Evolutionary conservation across 2,797 vertebrate genomes (phyloP).

Genomic region (Rachycentron canadum): DNA sequence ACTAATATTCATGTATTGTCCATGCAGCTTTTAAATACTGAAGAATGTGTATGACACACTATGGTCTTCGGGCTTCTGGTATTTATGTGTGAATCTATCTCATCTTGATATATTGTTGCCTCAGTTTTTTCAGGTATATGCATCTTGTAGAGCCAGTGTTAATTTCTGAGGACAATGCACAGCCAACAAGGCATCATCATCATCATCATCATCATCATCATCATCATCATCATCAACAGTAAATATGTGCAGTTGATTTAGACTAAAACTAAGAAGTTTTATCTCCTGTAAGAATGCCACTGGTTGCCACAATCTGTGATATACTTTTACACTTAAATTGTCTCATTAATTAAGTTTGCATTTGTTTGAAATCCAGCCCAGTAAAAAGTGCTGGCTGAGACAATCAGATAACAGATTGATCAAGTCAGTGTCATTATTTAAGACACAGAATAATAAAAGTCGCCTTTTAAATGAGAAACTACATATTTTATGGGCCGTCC

Average conservation of each 20-base stretch:
- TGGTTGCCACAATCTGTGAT: no score
- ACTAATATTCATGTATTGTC: no score
- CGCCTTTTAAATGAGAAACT: conserved; percentile 29
- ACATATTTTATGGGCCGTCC: conserved; percentile 12
- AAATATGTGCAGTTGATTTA: no score
- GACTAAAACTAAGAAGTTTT: not conserved
- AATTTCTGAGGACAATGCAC: not conserved
- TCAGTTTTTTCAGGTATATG: not conserved
- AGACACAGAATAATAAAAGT: not conserved
- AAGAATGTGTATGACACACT: no score
- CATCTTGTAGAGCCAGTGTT: not conserved
- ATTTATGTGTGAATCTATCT: no score
- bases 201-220: no score
- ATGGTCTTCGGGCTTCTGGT: no score
- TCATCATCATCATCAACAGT: no score
- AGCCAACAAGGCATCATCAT: not conserved
- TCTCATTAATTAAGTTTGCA: no score
- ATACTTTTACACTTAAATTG: not conserved
- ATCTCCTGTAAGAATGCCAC: not conserved
- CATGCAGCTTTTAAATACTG: no score
- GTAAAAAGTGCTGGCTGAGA: not conserved
- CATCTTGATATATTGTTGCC: not conserved
- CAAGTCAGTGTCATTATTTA: not conserved
- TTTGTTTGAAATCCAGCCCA: not conserved
- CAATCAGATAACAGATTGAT: conserved; percentile 1